These are phyloP conservation scores for Zaprionus lineosus DNA, from an alignment of 2,888 invertebrate species.

Conservation along the genomic window DNA sequence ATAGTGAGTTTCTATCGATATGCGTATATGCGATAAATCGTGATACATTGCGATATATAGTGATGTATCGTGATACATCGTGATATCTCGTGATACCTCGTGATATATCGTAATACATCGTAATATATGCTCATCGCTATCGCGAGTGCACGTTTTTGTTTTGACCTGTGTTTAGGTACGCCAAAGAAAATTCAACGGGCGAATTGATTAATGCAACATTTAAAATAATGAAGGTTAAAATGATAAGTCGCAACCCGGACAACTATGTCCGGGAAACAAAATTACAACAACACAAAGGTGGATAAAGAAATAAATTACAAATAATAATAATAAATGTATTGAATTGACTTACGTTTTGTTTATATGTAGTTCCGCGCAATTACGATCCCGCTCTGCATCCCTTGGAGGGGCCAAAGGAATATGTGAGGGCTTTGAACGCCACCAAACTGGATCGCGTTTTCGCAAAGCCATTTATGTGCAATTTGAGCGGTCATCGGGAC, in stretches of 20 bases:
- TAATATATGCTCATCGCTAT: slow-evolving; percentile 11
- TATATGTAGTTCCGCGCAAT: slow-evolving; percentile 97
- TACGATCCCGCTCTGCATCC: slow-evolving; percentile 97
- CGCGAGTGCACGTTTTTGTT: slow-evolving; percentile 32
- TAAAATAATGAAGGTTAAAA: slow-evolving; percentile 94
- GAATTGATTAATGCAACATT: slow-evolving; percentile 2
- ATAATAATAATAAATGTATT: background rate
- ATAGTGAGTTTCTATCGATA: slow-evolving; percentile 3
- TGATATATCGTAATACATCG: no score
- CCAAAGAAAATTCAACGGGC: no score
- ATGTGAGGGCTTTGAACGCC: slow-evolving; percentile 97
- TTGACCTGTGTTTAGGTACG: slow-evolving; percentile 6
- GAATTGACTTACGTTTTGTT: no score
- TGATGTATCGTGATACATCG: no score
- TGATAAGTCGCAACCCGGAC: slow-evolving; percentile 96
- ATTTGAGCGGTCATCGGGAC: slow-evolving; percentile 96
- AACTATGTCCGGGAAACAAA: slow-evolving; percentile 97
- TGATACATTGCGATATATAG: no score
- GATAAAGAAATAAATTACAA: slow-evolving; percentile 40
- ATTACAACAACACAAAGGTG: slow-evolving; percentile 96
- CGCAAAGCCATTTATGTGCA: slow-evolving; percentile 98
- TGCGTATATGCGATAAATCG: no score
- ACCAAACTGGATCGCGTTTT: slow-evolving; percentile 97
- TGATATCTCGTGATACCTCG: no score
- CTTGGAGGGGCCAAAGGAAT: slow-evolving; percentile 96